Evolutionary conservation across 2,888 invertebrate species (phyloP), one percentile per base, ranked within the genome.

Genomic region (Epinotia demarniana): DNA sequence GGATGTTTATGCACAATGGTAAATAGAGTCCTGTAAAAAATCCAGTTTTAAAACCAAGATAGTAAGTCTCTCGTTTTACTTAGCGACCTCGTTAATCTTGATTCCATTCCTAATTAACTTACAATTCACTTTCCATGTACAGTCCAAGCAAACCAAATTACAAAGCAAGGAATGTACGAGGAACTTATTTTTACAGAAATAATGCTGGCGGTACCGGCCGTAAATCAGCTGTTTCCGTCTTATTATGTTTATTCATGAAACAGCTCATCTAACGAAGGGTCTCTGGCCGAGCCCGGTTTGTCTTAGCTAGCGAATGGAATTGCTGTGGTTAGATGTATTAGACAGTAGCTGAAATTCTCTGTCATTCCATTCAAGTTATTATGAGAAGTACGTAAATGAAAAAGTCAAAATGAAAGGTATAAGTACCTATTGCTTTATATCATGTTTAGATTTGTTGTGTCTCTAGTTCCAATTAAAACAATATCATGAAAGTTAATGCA

Each of bases 221-320:
- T 93, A 92, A 93, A 93, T 93, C 93, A 93, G 90, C 83, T 85
- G 82, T 81, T 83, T 89, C 89, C 88, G 87, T 88, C 79, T 85
- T 87, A 88, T 89, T 89, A 92, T 93, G 92, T 93, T 92, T 93
- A 93, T 93, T 93, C 93, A 93, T 93, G 93, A 90, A 89, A 92
- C 90, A 89, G 91, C 90, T 89, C 90, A 88, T 89, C 90, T 87
- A 88, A 85, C 84, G 92, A 91, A 92, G 91, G 87, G 92, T 92
- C 90, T 90, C 66, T 62, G 77, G 77, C 39, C 77, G 81, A 23
- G 73, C 55, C 49, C 60, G 46, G 75, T 53, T 71, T 64, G 63
- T 71, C 46, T 73, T 49, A 74, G 19, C 46, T 53, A 64, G 13
- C 49, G 58, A 57, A 70, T 70, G 58, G 23, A 75, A 75, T 64